Evolutionary conservation across 1,140 invertebrate species (phyloP).

Genomic region (Gerris buenoi): DNA sequence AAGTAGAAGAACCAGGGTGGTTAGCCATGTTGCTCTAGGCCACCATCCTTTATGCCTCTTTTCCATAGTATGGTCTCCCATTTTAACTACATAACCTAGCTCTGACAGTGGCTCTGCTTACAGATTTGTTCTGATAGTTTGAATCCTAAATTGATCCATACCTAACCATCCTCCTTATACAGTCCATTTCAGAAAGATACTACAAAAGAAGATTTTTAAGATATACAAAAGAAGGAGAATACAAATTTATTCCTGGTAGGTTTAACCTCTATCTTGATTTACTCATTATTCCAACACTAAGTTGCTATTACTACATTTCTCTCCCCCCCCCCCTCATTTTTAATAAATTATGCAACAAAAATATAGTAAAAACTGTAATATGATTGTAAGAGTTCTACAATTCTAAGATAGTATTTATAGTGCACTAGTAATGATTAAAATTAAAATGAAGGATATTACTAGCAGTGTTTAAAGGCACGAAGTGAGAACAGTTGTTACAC

Average conservation of each 20-base stretch:
- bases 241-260: background rate
- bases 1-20: background rate
- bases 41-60: no score
- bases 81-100: no score
- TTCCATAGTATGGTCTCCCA: no score
- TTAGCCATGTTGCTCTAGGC: no score
- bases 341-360: background rate
- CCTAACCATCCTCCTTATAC: no score
- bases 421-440: background rate
- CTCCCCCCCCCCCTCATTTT: background rate
- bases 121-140: no score
- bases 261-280: background rate
- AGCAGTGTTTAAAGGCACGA: conserved; percentile 66
- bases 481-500: conserved; percentile 84
- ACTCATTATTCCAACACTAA: background rate
- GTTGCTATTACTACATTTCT: background rate
- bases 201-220: no score
- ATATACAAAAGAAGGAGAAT: no score
- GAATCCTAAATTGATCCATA: no score
- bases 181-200: no score
- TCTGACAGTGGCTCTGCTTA: no score
- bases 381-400: background rate
- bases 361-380: background rate
- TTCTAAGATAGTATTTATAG: background rate
- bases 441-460: conserved; percentile 35